Conservation (phyloP, 2,113 vertebrate genomes). For the Sinocyclocheilus grahami region DNA sequence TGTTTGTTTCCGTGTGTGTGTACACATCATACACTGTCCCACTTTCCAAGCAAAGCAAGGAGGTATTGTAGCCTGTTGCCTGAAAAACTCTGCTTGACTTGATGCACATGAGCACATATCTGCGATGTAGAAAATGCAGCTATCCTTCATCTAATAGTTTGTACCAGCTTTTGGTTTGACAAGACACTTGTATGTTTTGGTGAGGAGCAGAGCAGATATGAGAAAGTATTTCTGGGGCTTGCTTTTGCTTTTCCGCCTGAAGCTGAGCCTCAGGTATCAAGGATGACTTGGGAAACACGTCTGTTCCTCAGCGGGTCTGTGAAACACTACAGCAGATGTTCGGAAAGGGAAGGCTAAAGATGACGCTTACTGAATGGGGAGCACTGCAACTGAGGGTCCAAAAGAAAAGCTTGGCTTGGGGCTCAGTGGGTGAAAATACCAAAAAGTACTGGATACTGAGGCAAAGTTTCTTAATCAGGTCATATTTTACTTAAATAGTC, state of each 20-base stretch:
- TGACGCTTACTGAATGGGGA: neutral
- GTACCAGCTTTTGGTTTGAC: neutral
- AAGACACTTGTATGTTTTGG: conserved; percentile 27
- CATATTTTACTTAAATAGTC: neutral
- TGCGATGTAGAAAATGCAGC: neutral
- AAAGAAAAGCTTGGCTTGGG: neutral
- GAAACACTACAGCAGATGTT: conserved; percentile 32
- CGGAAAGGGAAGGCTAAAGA: neutral
- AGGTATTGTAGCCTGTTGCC: conserved; percentile 35
- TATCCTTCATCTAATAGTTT: neutral
- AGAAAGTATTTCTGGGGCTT: conserved; percentile 10
- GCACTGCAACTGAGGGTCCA: neutral
- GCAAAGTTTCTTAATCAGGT: neutral
- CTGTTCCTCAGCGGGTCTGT: neutral
- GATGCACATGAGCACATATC: neutral
- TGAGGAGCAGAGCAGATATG: neutral
- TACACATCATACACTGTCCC: conserved; percentile 23
- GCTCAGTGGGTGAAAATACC: conserved; percentile 2
- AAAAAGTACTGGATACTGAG: neutral
- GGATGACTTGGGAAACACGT: conserved; percentile 34
- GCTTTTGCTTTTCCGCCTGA: conserved; percentile 13
- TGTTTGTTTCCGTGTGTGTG: conserved; percentile 49
- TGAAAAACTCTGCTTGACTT: neutral
- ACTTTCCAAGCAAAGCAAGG: conserved; percentile 2
- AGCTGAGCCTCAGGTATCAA: conserved; percentile 40